phyloP scores from a whole-genome alignment of 2,888 invertebrate genomes.

The Hipparchia sbordonii region DNA sequence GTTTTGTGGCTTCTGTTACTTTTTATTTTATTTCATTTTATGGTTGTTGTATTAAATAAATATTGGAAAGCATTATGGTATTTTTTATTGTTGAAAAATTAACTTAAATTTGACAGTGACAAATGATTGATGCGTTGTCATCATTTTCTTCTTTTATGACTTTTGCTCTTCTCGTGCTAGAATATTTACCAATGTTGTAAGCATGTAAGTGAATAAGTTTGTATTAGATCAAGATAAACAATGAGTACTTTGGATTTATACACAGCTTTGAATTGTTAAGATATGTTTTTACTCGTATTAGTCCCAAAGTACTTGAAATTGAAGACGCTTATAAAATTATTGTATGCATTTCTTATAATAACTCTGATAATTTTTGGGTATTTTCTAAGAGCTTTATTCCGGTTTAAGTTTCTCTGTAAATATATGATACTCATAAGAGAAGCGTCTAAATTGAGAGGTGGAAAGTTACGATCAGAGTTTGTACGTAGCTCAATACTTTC shows the following conservation, averaged over 20 bases:
- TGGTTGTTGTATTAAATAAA: background rate
- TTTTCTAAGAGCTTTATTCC: conserved; percentile 48
- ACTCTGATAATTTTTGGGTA: conserved; percentile 53
- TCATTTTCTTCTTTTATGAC: background rate
- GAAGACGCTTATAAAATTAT: conserved; percentile 46
- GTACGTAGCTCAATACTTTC: conserved; percentile 60
- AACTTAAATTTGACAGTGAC: background rate
- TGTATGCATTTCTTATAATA: conserved; percentile 56
- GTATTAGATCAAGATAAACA: background rate
- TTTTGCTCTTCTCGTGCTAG: background rate
- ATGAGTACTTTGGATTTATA: background rate
- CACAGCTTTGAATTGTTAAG: background rate
- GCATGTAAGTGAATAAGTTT: background rate
- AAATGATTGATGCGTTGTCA: background rate
- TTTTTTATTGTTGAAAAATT: background rate
- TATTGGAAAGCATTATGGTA: conserved; percentile 1
- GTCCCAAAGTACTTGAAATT: conserved; percentile 23
- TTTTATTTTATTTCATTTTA: background rate
- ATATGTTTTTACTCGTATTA: background rate
- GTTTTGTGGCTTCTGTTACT: background rate
- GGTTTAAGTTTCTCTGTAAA: conserved; percentile 50
- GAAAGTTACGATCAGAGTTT: conserved; percentile 42
- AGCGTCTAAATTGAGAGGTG: conserved; percentile 54
- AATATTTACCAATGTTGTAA: background rate
- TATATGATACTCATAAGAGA: conserved; percentile 64